Percentiles rank a stretch among this genome's conserved stretches.
Evolutionary conservation across 2,113 vertebrate genomes (phyloP).

Genomic region (Rhodinocichla rosea): DNA sequence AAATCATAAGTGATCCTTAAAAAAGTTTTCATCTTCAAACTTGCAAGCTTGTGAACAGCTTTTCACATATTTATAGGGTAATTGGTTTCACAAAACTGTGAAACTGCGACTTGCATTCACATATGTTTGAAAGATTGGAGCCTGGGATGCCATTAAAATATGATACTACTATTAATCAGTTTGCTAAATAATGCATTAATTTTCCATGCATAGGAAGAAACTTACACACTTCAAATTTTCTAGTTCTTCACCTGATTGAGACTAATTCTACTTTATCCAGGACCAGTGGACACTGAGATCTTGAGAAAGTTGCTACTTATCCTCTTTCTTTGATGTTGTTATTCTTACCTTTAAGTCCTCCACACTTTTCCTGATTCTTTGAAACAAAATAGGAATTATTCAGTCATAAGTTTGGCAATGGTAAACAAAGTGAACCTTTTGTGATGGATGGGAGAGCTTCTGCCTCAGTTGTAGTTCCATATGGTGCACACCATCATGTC

Average conservation of each 20-base stretch:
- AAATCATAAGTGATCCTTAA: background rate
- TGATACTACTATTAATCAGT: background rate
- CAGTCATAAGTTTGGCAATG: background rate
- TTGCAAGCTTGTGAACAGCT: background rate
- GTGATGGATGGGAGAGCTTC: background rate
- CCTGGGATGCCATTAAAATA: background rate
- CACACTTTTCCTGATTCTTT: constrained; percentile 30
- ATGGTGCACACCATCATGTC: background rate
- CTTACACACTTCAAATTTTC: background rate
- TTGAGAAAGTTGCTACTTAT: constrained; percentile 41
- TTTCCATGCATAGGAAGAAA: background rate
- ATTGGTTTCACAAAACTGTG: background rate
- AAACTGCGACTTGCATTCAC: background rate
- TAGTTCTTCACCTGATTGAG: constrained; percentile 13
- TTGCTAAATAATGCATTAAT: background rate
- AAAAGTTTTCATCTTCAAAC: background rate
- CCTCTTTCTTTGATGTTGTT: constrained; percentile 12
- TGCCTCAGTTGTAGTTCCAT: background rate
- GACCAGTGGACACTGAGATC: background rate
- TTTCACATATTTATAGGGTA: background rate
- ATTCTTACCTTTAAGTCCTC: constrained; percentile 50
- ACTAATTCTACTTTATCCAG: constrained; percentile 29
- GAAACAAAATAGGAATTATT: background rate
- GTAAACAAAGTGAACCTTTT: background rate
- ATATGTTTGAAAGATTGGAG: background rate